Evolutionary conservation across 2,797 vertebrate genomes (phyloP).

Genomic region (Macrochelys suwanniensis): DNA sequence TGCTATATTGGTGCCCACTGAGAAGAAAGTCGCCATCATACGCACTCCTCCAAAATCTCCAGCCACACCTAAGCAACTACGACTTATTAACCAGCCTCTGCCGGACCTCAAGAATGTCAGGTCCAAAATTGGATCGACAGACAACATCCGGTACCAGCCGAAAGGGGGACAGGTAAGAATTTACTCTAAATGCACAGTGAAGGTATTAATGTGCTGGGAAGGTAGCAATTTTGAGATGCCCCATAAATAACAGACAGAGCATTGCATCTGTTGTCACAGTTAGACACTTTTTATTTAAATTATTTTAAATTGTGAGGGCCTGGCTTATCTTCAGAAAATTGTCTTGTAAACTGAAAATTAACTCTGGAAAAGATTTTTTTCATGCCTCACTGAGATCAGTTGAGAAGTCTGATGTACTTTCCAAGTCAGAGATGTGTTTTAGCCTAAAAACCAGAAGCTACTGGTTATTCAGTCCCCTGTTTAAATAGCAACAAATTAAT

Average conservation of each 20-base stretch:
- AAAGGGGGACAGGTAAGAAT: slow-evolving; percentile 95
- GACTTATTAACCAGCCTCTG: slow-evolving; percentile 93
- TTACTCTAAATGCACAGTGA: not conserved
- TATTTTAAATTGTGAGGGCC: not conserved
- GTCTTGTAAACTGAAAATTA: not conserved
- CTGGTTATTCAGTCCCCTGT: not conserved
- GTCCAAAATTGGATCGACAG: slow-evolving; percentile 94
- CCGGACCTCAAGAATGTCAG: slow-evolving; percentile 95
- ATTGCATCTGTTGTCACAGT: not conserved
- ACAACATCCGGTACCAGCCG: slow-evolving; percentile 94
- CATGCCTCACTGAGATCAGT: not conserved
- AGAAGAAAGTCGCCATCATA: slow-evolving; percentile 96
- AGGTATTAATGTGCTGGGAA: not conserved
- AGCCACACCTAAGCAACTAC: slow-evolving; percentile 91
- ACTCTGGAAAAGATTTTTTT: not conserved
- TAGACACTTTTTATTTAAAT: not conserved
- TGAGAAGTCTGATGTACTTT: not conserved
- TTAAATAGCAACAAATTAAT: not conserved
- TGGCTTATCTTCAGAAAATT: not conserved
- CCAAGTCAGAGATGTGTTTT: rapidly evolving
- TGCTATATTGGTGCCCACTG: slow-evolving; percentile 91
- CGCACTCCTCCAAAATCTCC: slow-evolving; percentile 96
- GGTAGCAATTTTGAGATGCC: not conserved
- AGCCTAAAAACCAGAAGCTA: not conserved
- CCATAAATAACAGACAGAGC: not conserved